These are phyloP conservation scores for Hypselothyrea guttata DNA, from an alignment of 2,888 invertebrate species.

Conservation along the genomic window DNA sequence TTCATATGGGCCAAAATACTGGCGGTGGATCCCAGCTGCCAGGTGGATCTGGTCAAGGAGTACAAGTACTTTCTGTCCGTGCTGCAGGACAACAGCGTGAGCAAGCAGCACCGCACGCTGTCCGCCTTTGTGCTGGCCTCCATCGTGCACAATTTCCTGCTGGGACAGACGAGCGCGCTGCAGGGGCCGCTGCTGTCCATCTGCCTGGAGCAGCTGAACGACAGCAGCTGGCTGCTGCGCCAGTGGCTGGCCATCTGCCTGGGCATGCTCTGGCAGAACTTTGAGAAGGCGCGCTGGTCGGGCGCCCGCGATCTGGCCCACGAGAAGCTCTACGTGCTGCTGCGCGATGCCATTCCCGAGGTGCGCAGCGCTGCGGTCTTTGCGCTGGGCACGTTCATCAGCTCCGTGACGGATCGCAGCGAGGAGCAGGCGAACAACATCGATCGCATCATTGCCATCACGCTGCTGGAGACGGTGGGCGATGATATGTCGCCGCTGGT, in stretches of 20 bases:
- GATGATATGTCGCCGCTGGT: constrained; percentile 95
- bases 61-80: constrained; percentile 97
- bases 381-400: constrained; percentile 96
- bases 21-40: constrained; percentile 97
- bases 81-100: constrained; percentile 92
- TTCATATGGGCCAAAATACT: constrained; percentile 99
- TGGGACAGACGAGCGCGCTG: constrained; percentile 94
- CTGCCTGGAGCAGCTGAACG: constrained; percentile 94
- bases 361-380: constrained; percentile 96
- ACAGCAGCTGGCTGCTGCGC: constrained; percentile 86
- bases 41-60: constrained; percentile 96
- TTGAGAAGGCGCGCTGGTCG: constrained; percentile 95
- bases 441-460: constrained; percentile 95
- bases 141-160: constrained; percentile 93
- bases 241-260: constrained; percentile 97
- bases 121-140: constrained; percentile 97
- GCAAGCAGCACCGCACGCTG: constrained; percentile 93
- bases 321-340: constrained; percentile 93
- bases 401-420: constrained; percentile 90
- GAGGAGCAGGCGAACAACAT: constrained; percentile 97
- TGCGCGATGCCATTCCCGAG: constrained; percentile 93
- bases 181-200: constrained; percentile 95
- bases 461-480: constrained; percentile 89
- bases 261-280: constrained; percentile 93
- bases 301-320: constrained; percentile 98